Base-by-base conservation (phyloP, 2,888 invertebrate species). In the Agrotis puta region DNA sequence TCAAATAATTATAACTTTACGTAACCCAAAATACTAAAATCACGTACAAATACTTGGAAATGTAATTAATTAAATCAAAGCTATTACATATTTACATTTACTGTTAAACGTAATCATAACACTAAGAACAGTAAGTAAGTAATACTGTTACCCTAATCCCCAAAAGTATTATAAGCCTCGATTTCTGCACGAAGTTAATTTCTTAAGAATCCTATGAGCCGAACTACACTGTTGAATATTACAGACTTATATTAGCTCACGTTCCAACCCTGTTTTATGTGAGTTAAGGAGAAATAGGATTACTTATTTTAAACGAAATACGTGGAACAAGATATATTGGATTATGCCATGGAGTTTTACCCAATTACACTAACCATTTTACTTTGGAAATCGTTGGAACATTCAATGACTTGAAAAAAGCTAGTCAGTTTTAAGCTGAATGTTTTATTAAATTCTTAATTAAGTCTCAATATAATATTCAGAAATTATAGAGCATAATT, bases 261-360 rank as follows among this genome's bases (percentile, higher is more conserved):
- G 73, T 80, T 61, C 47, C 39, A 51, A 2, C 39, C n/a, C 13
- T 39, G 13, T 48, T 59, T 48, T 57, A n/a, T 24, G 45, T 57
- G n/a, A 39, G 50, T 22, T 13, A 20, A 47, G 22, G 14, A 20
- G 65, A 64, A 71, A 76, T 47, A 54, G 71, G 76, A 64, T 81
- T 67, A 79, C 64, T 54, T 58, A 71, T 62, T 83, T 66, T 47
- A 18, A 66, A 69, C 58, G 14, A 56, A 51, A 20, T 64, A 56
- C 67, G 62, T 72, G 66, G 33, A 63, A 54, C 20, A 33, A 43
- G n/a, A 47, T 18, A 43, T 64, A 70, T 63, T 67, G 18, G 54
- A 66, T 78, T 70, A 69, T 48, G 20, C 7, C 45, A 45, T 58
- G 22, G 24, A 47, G 22, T 63, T 39, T 6, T 47, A 20, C 3